Conservation (phyloP, 2,888 invertebrate species). For the Deroplatys truncata region DNA sequence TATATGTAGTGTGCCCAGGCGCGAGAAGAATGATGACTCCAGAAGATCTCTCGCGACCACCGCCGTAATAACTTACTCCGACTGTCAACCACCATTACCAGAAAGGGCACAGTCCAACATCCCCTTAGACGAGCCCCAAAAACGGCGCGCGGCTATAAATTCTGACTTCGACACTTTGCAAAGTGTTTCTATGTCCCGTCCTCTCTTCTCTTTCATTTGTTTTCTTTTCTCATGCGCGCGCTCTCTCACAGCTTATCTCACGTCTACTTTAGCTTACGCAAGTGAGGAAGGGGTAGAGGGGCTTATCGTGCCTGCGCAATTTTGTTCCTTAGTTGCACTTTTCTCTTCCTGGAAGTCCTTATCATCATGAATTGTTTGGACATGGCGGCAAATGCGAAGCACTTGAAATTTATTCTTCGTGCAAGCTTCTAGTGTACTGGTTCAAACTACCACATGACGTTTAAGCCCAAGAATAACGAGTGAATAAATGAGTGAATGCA, state of each 20-base stretch:
- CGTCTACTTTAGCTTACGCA: background rate
- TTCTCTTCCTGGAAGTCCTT: background rate
- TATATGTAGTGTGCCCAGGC: background rate
- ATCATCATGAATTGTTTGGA: background rate
- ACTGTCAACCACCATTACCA: constrained; percentile 1
- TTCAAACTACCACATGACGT: too few relatives aligned
- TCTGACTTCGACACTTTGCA: constrained; percentile 24
- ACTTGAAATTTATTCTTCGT: background rate
- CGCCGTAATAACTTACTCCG: background rate
- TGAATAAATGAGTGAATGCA: too few relatives aligned
- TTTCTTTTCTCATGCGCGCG: background rate
- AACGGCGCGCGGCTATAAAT: constrained; percentile 18
- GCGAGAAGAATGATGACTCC: background rate
- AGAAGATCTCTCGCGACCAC: background rate
- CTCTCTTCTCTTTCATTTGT: background rate
- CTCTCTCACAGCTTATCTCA: background rate
- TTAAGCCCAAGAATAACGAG: too few relatives aligned
- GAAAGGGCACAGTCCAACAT: background rate
- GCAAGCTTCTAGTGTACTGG: background rate
- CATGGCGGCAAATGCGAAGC: background rate
- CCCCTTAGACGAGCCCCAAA: background rate
- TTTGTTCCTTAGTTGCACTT: background rate
- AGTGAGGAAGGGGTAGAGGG: background rate
- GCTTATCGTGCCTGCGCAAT: background rate
- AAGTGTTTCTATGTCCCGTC: constrained; percentile 18